Percentiles rank a stretch among this genome's conserved stretches.
These are phyloP conservation scores for Pristionchus exspectatus DNA, from an alignment of 2,888 invertebrate genomes.

Conservation along the genomic window DNA sequence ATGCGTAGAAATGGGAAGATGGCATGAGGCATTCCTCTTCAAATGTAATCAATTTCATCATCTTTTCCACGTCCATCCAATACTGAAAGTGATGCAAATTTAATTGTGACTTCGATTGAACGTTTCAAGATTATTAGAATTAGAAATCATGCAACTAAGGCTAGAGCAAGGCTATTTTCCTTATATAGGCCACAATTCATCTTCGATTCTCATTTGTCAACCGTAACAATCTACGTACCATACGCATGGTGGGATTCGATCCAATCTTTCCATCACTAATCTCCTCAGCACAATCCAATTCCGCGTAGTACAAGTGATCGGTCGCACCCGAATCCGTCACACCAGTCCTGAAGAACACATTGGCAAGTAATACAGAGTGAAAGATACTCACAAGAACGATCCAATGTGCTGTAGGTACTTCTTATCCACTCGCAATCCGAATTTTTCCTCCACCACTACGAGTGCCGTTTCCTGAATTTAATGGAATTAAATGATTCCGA, in stretches of 20 bases:
- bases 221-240: background rate
- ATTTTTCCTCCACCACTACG: background rate
- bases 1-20: background rate
- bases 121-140: background rate
- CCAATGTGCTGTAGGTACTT: background rate
- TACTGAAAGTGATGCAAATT: background rate
- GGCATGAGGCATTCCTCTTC: background rate
- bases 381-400: background rate
- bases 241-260: background rate
- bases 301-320: background rate
- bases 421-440: background rate
- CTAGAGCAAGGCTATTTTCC: background rate
- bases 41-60: background rate
- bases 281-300: background rate
- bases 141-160: background rate
- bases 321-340: background rate
- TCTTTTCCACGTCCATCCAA: background rate
- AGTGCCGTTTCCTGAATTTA: background rate
- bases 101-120: background rate
- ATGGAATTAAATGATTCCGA: background rate
- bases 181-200: background rate
- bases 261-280: background rate
- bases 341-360: background rate
- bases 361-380: background rate
- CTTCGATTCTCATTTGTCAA: background rate